Evolutionary conservation across 2,888 invertebrate genomes (phyloP).

Genomic region (Chrysopilus asiliformis): DNA sequence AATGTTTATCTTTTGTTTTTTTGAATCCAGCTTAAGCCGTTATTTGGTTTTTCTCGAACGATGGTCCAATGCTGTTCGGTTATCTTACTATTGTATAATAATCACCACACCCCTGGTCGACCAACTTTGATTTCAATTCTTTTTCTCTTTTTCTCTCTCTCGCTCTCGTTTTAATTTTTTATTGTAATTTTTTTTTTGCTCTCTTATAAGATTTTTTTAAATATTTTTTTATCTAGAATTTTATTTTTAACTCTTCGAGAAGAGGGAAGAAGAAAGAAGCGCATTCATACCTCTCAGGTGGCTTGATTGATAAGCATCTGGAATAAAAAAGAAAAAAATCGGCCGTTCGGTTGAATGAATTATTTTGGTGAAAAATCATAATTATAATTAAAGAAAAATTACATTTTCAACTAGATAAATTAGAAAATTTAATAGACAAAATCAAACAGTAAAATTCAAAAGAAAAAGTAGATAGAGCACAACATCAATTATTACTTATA

Average conservation of each 20-base stretch:
- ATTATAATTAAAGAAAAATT: too few species aligned
- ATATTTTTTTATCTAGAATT: neutral
- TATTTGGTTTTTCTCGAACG: too few species aligned
- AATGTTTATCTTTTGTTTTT: too few species aligned
- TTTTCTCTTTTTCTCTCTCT: constrained; percentile 9
- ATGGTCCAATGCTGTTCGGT: too few species aligned
- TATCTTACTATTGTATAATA: too few species aligned
- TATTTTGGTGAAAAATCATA: constrained; percentile 26
- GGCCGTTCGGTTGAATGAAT: constrained; percentile 41
- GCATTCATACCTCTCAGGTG: constrained; percentile 54
- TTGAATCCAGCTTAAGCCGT: too few species aligned
- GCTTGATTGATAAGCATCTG: constrained; percentile 64
- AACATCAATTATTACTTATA: too few species aligned
- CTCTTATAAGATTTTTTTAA: constrained; percentile 7
- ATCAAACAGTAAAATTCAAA: too few species aligned
- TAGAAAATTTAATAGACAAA: too few species aligned
- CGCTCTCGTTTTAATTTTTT: constrained; percentile 6
- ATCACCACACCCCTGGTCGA: constrained; percentile 21
- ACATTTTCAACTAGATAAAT: too few species aligned
- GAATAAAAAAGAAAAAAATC: constrained; percentile 47
- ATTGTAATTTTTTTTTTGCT: constrained; percentile 7
- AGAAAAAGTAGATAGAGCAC: too few species aligned
- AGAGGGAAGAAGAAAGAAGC: constrained; percentile 24
- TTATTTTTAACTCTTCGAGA: constrained; percentile 18
- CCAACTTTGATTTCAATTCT: constrained; percentile 9